Base-by-base conservation (phyloP, 2,888 invertebrate species). In the Erpobdella octoculata region DNA sequence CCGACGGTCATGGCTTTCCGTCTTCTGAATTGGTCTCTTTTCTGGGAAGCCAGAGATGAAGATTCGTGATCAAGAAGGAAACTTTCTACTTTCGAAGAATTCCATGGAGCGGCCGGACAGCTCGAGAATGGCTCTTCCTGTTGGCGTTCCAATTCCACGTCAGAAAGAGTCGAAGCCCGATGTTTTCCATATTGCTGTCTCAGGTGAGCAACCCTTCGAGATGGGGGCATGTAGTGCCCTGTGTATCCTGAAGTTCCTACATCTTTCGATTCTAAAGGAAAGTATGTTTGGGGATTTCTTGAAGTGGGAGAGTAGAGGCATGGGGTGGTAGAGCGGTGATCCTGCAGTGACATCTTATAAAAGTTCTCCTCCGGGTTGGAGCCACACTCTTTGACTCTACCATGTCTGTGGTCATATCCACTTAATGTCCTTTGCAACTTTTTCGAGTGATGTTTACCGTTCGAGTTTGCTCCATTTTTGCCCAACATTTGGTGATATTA, bases 1-100 rank as follows among this genome's bases (percentile, higher is more conserved):
- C 66, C 69, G 28, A 72, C 21, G 6, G 72, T 72, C 12, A 72
- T 64, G 0, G 72, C 72, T 53, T 72, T 66, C 8, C 72, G 15
- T 5, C 72, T 28, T 25, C 35, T 59, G 41, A 68, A 72, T 53
- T 69, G 72, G 35, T 72, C 72, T n/a, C 72, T 25, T 38, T 25
- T 41, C 8, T 36, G n/a, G n/a, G 38, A 25, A 28, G 37, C 66
- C 12, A 21, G 12, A 12, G n/a, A n/a, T n/a, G n/a, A n/a, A 3
- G 4, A 25, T 8, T 53, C 21, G 21, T 53, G 21, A 53, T 6
- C 8, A 1, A 53, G 15, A 53, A 21, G 6, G 6, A 28, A 53
- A 53, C 9, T n/a, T 3, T 1, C 53, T 2, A 25, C 53, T 15
- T 53, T 53, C 53, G 28, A n/a, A 8, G 53, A 8, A 53, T 28